Conservation (phyloP, 2,888 invertebrate genomes). For the Archaeoteleia sp. region DNA sequence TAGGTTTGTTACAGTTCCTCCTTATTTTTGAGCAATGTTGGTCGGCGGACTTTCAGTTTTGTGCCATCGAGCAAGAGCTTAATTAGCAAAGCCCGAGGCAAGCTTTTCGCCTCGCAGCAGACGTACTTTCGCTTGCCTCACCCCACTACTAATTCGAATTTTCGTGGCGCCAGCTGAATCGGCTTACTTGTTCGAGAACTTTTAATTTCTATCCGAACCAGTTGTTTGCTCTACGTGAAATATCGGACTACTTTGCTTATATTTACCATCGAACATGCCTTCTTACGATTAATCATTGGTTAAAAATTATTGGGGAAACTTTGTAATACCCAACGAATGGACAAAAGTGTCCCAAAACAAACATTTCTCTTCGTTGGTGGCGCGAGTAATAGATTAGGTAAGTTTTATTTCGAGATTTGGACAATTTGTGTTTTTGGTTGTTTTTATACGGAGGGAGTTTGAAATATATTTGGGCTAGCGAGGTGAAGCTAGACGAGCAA, state of each 20-base stretch:
- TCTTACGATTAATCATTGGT: no score
- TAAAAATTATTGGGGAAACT: no score
- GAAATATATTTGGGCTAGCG: slow-evolving; percentile 5
- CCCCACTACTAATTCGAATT: slow-evolving; percentile 41
- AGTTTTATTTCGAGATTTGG: no score
- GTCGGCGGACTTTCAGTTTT: slow-evolving; percentile 43
- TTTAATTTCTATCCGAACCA: slow-evolving; percentile 54
- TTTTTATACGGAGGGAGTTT: no score
- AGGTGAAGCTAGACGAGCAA: neutral
- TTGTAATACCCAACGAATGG: no score
- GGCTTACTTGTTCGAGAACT: slow-evolving; percentile 47
- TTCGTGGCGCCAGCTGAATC: slow-evolving; percentile 51
- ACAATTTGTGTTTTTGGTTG: no score
- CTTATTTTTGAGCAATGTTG: slow-evolving; percentile 32
- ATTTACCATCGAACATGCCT: slow-evolving; percentile 26
- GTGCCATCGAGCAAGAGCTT: slow-evolving; percentile 37
- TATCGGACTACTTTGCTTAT: slow-evolving; percentile 43
- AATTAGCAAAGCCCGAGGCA: slow-evolving; percentile 51
- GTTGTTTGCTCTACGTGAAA: slow-evolving; percentile 47
- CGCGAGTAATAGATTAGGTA: no score
- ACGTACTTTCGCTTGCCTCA: slow-evolving; percentile 41
- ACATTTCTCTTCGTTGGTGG: no score
- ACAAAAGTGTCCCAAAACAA: no score
- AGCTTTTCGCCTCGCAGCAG: slow-evolving; percentile 48
- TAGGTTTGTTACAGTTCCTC: neutral